phyloP scores from a whole-genome alignment of 2,113 vertebrate species.

The Callipepla squamata region DNA sequence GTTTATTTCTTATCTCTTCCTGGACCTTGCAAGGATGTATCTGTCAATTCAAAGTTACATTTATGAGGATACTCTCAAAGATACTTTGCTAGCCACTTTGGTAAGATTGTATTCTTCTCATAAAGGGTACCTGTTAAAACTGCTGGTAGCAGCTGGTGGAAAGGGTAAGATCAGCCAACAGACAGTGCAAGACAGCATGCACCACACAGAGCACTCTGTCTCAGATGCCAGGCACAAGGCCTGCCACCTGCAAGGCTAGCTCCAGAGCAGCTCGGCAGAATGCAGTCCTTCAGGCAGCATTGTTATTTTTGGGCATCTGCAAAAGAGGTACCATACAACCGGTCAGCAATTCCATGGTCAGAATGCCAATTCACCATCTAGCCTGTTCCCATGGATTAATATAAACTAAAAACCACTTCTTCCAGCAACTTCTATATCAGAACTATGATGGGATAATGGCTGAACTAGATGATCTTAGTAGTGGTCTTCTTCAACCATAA shows the following conservation, averaged over 20 bases:
- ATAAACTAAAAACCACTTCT: not conserved
- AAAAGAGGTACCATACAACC: not conserved
- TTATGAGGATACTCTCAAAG: not conserved
- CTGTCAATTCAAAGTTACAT: not conserved
- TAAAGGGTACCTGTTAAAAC: not conserved
- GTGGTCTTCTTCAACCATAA: no score
- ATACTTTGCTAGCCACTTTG: not conserved
- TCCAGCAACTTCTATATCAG: not conserved
- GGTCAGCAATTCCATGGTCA: not conserved
- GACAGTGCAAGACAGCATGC: not conserved
- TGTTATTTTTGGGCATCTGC: not conserved
- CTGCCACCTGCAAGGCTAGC: not conserved
- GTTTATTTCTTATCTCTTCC: not conserved
- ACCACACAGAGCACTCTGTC: fast-evolving
- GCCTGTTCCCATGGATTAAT: not conserved
- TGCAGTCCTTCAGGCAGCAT: not conserved
- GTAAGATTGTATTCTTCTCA: not conserved
- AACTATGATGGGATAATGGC: not conserved
- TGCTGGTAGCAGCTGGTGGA: not conserved
- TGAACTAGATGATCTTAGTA: no score
- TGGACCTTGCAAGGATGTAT: not conserved
- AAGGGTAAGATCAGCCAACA: not conserved
- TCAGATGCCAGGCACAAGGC: not conserved
- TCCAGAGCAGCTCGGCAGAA: not conserved
- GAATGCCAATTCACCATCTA: not conserved